A percentile compares a stretch with the other conserved stretches of the same genome.
Evolutionary conservation across 2,888 invertebrate genomes (phyloP).

Genomic region (Drosophila villosipedis): DNA sequence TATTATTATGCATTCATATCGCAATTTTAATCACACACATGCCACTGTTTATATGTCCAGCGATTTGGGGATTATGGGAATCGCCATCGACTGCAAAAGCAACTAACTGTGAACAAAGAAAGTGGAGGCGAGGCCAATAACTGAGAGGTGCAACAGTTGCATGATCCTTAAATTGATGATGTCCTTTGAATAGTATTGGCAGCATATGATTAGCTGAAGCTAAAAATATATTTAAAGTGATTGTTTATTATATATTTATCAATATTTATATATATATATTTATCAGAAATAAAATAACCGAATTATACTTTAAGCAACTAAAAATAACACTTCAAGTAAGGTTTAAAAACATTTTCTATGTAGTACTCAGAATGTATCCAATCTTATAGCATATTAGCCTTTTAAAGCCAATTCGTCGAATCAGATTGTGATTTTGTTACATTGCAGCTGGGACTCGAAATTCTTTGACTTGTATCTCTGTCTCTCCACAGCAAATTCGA

Average conservation of each 20-base stretch:
- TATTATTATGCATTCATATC: constrained; percentile 81
- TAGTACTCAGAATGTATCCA: background rate
- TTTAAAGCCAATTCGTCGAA: constrained; percentile 6
- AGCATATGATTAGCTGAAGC: too few relatives aligned
- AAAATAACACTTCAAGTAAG: background rate
- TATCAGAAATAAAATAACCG: background rate
- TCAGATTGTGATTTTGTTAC: constrained; percentile 3
- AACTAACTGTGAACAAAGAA: constrained; percentile 4
- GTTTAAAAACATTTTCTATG: background rate
- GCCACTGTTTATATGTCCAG: constrained; percentile 39
- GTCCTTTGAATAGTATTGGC: background rate
- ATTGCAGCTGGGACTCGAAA: constrained; percentile 17
- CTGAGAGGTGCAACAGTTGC: constrained; percentile 33
- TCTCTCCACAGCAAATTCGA: background rate
- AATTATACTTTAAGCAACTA: background rate
- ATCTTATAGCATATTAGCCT: constrained; percentile 10
- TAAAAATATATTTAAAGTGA: background rate
- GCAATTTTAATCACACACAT: constrained; percentile 76
- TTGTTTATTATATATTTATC: background rate
- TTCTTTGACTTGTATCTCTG: background rate
- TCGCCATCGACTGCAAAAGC: constrained; percentile 28
- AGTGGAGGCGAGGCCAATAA: background rate
- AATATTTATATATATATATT: background rate
- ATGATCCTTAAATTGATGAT: background rate
- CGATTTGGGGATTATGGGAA: constrained; percentile 61